Evolutionary conservation across 2,888 invertebrate species (phyloP).

Genomic region (Temnothorax rugatulus): DNA sequence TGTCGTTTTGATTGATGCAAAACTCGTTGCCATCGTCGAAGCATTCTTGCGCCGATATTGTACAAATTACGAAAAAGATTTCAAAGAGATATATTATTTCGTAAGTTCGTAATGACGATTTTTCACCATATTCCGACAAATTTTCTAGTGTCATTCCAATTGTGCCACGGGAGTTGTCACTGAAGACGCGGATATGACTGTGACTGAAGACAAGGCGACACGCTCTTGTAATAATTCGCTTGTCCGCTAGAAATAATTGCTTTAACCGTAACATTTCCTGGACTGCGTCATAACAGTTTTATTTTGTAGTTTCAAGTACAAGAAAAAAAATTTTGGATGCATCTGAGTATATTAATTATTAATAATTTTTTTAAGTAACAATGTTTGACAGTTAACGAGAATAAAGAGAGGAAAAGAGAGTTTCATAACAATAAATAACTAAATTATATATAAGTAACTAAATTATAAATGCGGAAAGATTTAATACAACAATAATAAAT

Average conservation of each 20-base stretch:
- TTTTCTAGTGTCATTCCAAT: constrained; percentile 3
- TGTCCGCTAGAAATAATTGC: constrained; percentile 80
- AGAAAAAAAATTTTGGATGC: background rate
- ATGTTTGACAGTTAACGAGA: background rate
- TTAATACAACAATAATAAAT: background rate
- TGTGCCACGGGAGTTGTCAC: constrained; percentile 14
- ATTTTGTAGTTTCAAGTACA: background rate
- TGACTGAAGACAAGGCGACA: constrained; percentile 70
- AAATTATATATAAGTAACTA: background rate
- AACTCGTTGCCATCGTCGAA: constrained; percentile 84
- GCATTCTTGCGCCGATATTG: constrained; percentile 75
- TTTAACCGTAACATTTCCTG: constrained; percentile 77
- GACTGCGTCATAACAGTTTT: constrained; percentile 49
- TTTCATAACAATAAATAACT: background rate
- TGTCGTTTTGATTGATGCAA: constrained; percentile 89
- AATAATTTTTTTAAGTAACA: background rate
- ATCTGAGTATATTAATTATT: background rate
- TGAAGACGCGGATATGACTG: constrained; percentile 46
- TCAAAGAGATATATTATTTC: background rate
- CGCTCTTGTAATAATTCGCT: constrained; percentile 72
- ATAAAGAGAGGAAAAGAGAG: background rate
- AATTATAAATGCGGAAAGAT: background rate
- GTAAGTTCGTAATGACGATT: background rate
- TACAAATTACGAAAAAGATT: constrained; percentile 11
- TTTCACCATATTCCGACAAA: background rate